Evolutionary conservation across 2,113 vertebrate species (phyloP).

Genomic region (Oryzias woworae): DNA sequence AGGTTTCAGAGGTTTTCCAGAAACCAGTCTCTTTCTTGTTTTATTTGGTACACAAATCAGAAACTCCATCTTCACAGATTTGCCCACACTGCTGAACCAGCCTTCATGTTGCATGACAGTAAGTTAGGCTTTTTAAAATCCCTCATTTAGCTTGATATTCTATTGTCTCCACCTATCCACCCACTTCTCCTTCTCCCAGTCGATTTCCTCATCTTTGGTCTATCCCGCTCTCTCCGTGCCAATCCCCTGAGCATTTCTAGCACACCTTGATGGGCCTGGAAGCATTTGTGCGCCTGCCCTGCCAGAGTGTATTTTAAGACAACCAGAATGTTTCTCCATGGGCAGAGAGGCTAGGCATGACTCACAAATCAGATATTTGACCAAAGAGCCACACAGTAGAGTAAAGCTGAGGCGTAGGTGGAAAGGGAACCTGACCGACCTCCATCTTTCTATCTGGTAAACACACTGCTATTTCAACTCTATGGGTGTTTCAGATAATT

Average conservation of each 20-base stretch:
- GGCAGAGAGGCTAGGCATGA: slow-evolving; percentile 68
- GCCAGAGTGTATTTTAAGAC: slow-evolving; percentile 74
- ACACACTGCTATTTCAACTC: slow-evolving; percentile 65
- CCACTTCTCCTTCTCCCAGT: slow-evolving; percentile 56
- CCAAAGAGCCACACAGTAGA: slow-evolving; percentile 66
- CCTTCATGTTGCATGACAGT: slow-evolving; percentile 51
- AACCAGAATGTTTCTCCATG: slow-evolving; percentile 66
- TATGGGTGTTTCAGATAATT: slow-evolving; percentile 59
- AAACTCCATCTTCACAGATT: slow-evolving; percentile 23
- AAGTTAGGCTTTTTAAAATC: slow-evolving; percentile 61
- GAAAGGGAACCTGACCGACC: slow-evolving; percentile 67
- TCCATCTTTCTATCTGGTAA: slow-evolving; percentile 73
- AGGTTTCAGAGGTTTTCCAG: slow-evolving; percentile 4
- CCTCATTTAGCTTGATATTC: slow-evolving; percentile 62
- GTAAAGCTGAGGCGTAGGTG: slow-evolving; percentile 67
- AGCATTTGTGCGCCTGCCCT: slow-evolving; percentile 63
- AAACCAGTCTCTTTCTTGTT: slow-evolving; percentile 25
- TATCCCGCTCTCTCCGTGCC: slow-evolving; percentile 46
- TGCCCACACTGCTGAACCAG: slow-evolving; percentile 49
- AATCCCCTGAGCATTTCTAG: slow-evolving; percentile 53
- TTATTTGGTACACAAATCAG: slow-evolving; percentile 18
- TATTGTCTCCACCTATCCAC: slow-evolving; percentile 50
- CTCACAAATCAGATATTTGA: slow-evolving; percentile 77
- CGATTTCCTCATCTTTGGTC: slow-evolving; percentile 51
- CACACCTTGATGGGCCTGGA: slow-evolving; percentile 40